Evolutionary conservation across 2,797 vertebrate species (phyloP).

Genomic region (Melanotaenia pygmaea): DNA sequence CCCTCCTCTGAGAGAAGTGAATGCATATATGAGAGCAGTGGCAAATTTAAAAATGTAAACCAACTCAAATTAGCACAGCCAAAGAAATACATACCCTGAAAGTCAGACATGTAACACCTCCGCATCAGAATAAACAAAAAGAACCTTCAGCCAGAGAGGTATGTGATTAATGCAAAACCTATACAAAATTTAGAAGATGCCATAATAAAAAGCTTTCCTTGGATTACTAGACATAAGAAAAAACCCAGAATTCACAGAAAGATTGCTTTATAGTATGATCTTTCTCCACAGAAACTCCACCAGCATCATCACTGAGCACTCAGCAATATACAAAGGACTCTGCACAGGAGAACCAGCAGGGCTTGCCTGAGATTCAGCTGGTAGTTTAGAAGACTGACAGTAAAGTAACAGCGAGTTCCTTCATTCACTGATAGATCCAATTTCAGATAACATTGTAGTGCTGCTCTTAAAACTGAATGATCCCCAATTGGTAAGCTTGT

Average conservation of each 20-base stretch:
- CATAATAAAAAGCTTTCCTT: constrained; percentile 52
- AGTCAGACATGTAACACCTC: constrained; percentile 34
- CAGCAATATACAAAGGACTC: constrained; percentile 52
- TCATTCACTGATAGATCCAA: constrained; percentile 26
- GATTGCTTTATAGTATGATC: constrained; percentile 47
- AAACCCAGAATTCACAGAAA: constrained; percentile 56
- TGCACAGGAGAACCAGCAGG: constrained; percentile 34
- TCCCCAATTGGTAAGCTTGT: constrained; percentile 31
- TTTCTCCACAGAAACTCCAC: constrained; percentile 48
- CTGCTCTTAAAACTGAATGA: constrained; percentile 40
- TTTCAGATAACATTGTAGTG: constrained; percentile 31
- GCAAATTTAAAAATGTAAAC: constrained; percentile 33
- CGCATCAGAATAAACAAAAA: constrained; percentile 41
- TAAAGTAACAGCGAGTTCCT: constrained; percentile 38
- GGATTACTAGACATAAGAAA: constrained; percentile 61
- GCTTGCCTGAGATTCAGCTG: constrained; percentile 45
- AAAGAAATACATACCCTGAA: constrained; percentile 10
- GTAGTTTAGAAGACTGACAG: constrained; percentile 49
- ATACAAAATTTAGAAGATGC: constrained; percentile 46
- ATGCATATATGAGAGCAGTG: constrained; percentile 14
- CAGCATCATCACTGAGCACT: constrained; percentile 53
- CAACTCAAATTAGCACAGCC: constrained; percentile 13
- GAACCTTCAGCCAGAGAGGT: constrained; percentile 45
- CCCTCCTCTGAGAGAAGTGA: constrained; percentile 10
- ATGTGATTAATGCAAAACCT: constrained; percentile 65